Percentiles rank a stretch among this genome's conserved stretches.
phyloP scores from a whole-genome alignment of 2,113 vertebrate species.

The Zapus hudsonius region DNA sequence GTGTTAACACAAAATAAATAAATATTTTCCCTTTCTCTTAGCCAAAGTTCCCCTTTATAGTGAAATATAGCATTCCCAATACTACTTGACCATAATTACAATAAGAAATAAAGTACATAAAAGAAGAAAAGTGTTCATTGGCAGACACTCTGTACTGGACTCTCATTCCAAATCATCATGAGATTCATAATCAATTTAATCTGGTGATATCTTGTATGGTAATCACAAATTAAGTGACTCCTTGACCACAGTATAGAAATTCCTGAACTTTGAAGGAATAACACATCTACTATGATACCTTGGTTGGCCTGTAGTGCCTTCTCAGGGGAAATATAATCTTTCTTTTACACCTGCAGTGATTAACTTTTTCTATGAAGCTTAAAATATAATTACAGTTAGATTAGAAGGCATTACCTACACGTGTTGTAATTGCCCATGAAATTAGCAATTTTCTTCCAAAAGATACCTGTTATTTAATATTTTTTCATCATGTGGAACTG shows the following conservation, averaged over 20 bases:
- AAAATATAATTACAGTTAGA: conserved; percentile 66
- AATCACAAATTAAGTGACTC: neutral
- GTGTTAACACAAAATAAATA: neutral
- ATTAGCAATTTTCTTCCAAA: conserved; percentile 62
- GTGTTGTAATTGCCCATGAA: conserved; percentile 60
- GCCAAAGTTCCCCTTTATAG: neutral
- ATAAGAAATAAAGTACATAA: neutral
- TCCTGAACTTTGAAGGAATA: neutral
- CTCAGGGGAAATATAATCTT: neutral
- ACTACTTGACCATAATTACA: neutral
- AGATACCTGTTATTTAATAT: neutral
- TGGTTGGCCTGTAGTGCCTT: neutral
- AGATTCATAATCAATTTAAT: conserved; percentile 5
- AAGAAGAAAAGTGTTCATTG: neutral
- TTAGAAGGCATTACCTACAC: conserved; percentile 46
- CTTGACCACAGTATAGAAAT: neutral
- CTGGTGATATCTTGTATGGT: neutral
- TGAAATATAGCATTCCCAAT: neutral
- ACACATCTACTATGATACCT: neutral
- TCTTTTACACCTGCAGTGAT: conserved; percentile 56
- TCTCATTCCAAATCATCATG: neutral
- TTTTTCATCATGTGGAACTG: neutral
- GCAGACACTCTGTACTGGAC: neutral
- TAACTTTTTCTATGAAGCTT: conserved; percentile 65
- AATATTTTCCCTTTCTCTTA: neutral